phyloP scores from a whole-genome alignment of 2,888 invertebrate genomes.

The Drosophila bunnanda region DNA sequence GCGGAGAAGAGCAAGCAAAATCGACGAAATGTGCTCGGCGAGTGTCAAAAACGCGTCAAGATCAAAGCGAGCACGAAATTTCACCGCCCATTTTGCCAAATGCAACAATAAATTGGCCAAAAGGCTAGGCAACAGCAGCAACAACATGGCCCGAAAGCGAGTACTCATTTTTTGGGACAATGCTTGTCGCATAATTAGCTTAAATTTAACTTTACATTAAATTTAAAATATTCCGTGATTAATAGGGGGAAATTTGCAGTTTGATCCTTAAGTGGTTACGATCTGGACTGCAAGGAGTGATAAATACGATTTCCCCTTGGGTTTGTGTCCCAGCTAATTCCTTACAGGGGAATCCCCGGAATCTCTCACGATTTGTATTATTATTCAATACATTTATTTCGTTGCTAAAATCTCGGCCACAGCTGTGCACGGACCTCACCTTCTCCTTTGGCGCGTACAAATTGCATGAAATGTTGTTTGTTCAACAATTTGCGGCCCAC shows the following conservation, averaged over 20 bases:
- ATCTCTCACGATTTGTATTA: not conserved
- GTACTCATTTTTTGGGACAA: not conserved
- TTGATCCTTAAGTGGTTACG: not conserved
- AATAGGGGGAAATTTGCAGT: not conserved
- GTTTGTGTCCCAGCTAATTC: not conserved
- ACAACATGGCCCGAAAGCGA: conserved; percentile 7
- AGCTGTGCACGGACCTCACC: conserved; percentile 18
- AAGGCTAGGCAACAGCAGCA: conserved; percentile 23
- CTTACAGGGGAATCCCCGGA: not conserved
- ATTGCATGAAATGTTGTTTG: conserved; percentile 63
- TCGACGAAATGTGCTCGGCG: conserved; percentile 68
- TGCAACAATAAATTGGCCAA: conserved; percentile 74
- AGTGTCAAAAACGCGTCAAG: conserved; percentile 78
- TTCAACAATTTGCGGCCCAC: conserved; percentile 57
- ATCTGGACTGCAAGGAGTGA: not conserved
- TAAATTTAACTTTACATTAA: not conserved
- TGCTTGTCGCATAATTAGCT: not conserved
- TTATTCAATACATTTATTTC: not conserved
- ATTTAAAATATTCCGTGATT: not conserved
- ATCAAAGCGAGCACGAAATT: conserved; percentile 70
- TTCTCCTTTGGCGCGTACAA: conserved; percentile 51
- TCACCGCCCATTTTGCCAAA: conserved; percentile 71
- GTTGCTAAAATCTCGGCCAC: not conserved
- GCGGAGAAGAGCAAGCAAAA: conserved; percentile 52
- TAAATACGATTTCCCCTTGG: not conserved